Conservation (phyloP, 2,888 invertebrate genomes). For the Pinctada fucata region DNA sequence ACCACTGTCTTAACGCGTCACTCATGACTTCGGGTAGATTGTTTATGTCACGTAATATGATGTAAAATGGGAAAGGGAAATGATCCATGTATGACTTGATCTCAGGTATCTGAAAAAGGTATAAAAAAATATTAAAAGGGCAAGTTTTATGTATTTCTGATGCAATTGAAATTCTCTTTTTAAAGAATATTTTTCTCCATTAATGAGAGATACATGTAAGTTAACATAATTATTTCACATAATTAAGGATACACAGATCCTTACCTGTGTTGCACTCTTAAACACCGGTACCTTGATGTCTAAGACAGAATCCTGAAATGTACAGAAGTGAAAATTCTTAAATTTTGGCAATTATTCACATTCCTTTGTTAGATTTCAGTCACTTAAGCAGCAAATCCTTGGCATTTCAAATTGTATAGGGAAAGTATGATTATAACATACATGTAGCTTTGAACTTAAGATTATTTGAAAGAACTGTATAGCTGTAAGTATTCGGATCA, state of each 20-base stretch:
- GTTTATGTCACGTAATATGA: conserved; percentile 92
- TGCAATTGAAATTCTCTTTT: no score
- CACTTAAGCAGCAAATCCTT: no score
- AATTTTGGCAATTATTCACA: no score
- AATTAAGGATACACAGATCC: not conserved
- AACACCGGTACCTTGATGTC: conserved; percentile 91
- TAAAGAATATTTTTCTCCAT: no score
- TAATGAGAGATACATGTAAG: not conserved
- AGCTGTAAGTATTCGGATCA: no score
- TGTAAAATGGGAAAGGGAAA: conserved; percentile 98
- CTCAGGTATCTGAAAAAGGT: conserved; percentile 66
- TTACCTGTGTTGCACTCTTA: conserved; percentile 80
- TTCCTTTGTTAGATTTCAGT: no score
- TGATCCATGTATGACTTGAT: conserved; percentile 93
- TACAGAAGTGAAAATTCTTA: no score
- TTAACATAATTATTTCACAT: not conserved
- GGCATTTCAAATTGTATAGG: no score
- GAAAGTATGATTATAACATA: no score
- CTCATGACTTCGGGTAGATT: conserved; percentile 93
- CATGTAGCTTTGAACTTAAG: no score
- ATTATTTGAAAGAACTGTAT: no score
- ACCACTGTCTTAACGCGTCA: conserved; percentile 98
- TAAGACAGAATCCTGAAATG: conserved; percentile 88
- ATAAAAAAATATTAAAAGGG: not conserved
- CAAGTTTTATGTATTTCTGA: no score